Evolutionary conservation across 2,113 vertebrate genomes (phyloP), one percentile per base, ranked within the genome.

Genomic region (Crotophaga sulcirostris): DNA sequence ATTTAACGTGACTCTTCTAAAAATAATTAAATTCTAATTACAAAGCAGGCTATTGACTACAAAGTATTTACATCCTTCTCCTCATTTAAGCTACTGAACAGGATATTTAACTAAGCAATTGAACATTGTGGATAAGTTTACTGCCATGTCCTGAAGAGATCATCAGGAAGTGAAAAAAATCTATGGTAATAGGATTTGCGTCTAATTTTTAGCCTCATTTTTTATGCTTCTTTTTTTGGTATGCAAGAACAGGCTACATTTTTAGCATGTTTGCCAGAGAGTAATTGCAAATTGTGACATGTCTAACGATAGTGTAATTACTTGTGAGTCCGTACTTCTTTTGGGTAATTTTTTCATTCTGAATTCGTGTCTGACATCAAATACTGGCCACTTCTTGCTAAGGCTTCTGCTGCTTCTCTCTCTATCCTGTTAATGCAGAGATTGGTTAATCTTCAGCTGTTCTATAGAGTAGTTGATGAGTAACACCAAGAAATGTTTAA

Each of bases 21-120:
- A 94, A 87, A 70, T 77, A 95, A 90, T 95, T 96, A 60, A 79
- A 73, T 93, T 75, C 78, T 88, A 96, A 84, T 94, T 96, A 84
- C 58, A 68, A 84, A 88, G 66, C 45, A 28, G 76, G 23, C 49
- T 93, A 63, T 91, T 88, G 89, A 79, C 75, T 77, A 38, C 83
- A 49, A 95, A 92, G 81, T 89, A 79, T 94, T 94, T 96, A 80
- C n/a, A 70, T 90, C 69, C 63, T 84, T 96, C 68, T 81, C n/a
- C 28, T 84, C 31, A 28, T 84, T 92, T 82, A 81, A 94, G 55
- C 78, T 92, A 31, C 66, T 52, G 51, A 95, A 69, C 49, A 90
- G 49, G 84, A 74, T 93, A 93, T 95, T 88, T 88, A 84, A 82
- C 76, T 56, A 56, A 84, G 84, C 64, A 90, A 15, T 66, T 93